Conservation (phyloP, 2,888 invertebrate genomes). For the Mimas tiliae region DNA sequence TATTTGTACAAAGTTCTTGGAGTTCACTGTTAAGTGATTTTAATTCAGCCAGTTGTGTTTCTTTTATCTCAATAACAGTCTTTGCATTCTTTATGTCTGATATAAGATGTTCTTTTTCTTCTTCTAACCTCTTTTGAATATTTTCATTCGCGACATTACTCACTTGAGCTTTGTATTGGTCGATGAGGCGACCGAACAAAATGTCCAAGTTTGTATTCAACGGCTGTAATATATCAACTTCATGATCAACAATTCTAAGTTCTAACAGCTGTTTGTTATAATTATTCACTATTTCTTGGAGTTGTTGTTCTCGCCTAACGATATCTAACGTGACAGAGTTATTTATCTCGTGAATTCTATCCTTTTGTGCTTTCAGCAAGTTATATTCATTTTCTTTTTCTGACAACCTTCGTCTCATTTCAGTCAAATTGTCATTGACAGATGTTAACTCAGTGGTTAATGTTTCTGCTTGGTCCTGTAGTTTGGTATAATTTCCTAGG, state of each 20-base stretch:
- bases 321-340: constrained; percentile 70
- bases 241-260: constrained; percentile 48
- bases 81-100: constrained; percentile 52
- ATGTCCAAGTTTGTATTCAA: constrained; percentile 47
- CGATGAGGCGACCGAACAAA: constrained; percentile 56
- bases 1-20: constrained; percentile 45
- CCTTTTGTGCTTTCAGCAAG: constrained; percentile 61
- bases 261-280: constrained; percentile 55
- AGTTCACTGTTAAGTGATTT: constrained; percentile 45
- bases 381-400: constrained; percentile 64
- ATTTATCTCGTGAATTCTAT: constrained; percentile 65
- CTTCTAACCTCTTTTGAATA: constrained; percentile 23
- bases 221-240: constrained; percentile 50
- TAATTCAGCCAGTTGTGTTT: constrained; percentile 48
- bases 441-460: constrained; percentile 51
- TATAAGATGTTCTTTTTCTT: constrained; percentile 46
- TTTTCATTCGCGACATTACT: constrained; percentile 19
- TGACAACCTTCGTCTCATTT: constrained; percentile 55
- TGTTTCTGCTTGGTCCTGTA: constrained; percentile 51
- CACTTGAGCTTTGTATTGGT: constrained; percentile 37
- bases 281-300: constrained; percentile 51
- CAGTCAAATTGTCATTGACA: constrained; percentile 53
- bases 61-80: constrained; percentile 49
- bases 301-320: constrained; percentile 60
- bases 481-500: constrained; percentile 47